Percentiles rank a stretch among this genome's conserved stretches.
Evolutionary conservation across 2,113 vertebrate species (phyloP).

Genomic region (Tor tambroides): DNA sequence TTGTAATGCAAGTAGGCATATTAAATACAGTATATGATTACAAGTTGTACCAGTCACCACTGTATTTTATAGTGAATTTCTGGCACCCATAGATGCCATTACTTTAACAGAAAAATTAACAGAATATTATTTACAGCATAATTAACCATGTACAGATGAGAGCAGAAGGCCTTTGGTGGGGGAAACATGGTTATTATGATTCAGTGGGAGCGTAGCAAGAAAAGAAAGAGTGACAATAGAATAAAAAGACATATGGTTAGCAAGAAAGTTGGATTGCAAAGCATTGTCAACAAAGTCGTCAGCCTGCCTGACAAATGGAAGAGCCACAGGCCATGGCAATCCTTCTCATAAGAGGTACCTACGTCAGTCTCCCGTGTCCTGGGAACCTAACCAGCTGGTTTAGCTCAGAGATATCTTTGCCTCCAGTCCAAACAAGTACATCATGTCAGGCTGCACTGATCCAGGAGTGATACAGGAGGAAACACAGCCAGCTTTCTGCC

Average conservation of each 20-base stretch:
- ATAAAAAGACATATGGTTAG: constrained; percentile 19
- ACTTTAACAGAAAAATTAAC: neutral
- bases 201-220: neutral
- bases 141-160: neutral
- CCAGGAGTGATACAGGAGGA: neutral
- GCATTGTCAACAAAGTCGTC: neutral
- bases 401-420: constrained; percentile 1
- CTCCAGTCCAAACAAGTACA: constrained; percentile 16
- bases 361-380: constrained; percentile 9
- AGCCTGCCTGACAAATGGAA: constrained; percentile 13
- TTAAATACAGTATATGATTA: too few species aligned
- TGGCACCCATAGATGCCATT: too few species aligned
- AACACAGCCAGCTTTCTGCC: neutral
- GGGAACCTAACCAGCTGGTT: constrained; percentile 20
- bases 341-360: neutral
- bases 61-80: too few species aligned
- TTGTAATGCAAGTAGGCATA: too few species aligned
- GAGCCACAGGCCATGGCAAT: constrained; percentile 20
- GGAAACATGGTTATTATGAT: neutral
- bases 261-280: neutral
- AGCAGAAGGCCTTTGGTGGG: neutral
- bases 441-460: neutral
- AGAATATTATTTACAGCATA: neutral
- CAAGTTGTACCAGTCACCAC: too few species aligned
- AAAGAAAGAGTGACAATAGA: neutral